phyloP scores from a whole-genome alignment of 2,797 vertebrate species.

The Rhynchotus rufescens region DNA sequence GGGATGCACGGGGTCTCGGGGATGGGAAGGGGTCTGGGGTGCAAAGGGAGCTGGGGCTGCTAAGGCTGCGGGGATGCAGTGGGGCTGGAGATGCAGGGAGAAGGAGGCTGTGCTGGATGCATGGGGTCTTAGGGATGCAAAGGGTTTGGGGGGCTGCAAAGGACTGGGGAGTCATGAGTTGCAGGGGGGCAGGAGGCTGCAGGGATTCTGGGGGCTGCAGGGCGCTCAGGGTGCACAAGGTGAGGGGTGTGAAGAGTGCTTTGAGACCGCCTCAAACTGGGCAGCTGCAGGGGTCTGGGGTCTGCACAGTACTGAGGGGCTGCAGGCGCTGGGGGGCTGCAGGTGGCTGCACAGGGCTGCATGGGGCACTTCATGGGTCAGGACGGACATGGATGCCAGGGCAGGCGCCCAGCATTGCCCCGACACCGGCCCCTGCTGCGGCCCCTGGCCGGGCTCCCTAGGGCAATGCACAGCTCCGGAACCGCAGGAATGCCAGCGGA shows the following conservation, averaged over 20 bases:
- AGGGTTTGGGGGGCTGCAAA: not conserved
- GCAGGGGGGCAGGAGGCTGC: not conserved
- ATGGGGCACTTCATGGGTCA: not conserved
- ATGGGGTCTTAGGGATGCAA: no score
- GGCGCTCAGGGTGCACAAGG: not conserved
- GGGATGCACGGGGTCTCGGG: not conserved
- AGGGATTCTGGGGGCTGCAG: not conserved
- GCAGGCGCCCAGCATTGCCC: not conserved
- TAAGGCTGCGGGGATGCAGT: rapidly evolving
- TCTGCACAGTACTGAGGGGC: not conserved
- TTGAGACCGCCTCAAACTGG: no score
- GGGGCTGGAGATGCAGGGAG: not conserved
- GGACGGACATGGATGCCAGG: no score
- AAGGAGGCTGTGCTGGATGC: no score
- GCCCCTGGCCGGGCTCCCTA: rapidly evolving
- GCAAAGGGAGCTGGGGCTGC: not conserved
- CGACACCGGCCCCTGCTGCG: no score
- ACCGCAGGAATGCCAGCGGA: not conserved
- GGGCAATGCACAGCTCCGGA: not conserved
- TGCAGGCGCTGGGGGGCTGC: not conserved
- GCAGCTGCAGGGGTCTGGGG: not conserved
- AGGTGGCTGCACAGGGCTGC: not conserved
- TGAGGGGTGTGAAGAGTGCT: not conserved
- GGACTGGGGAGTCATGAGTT: not conserved
- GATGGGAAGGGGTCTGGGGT: not conserved